Evolutionary conservation across 2,113 vertebrate genomes (phyloP), one percentile per base, ranked within the genome.

Genomic region (Nettapus auritus): DNA sequence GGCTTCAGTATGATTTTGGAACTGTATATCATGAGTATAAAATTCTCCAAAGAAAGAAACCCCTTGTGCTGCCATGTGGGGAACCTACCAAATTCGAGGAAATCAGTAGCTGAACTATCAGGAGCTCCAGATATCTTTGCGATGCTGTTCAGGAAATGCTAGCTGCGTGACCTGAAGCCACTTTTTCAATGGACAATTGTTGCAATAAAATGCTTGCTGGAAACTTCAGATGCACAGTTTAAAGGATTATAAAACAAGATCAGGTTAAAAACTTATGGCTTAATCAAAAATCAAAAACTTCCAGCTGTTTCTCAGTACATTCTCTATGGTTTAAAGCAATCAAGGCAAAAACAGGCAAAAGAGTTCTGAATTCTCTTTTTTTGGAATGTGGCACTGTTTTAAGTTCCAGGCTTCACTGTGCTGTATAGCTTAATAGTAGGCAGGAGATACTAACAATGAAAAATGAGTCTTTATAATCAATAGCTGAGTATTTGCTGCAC

Each of bases 381-480:
- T 67, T 64, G 46, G 3, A 66, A 74, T 6, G 23, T 2, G 9
- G 33, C 20, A 5, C 19, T 60, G 25, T n/a, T 93, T 77, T 74
- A n/a, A 79, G 86, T 67, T 86, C 75, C 46, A 88, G 36, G 22
- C 59, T 76, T 84, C 23, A 56, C 42, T 36, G 38, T 73, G 44
- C 60, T 75, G 29, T 63, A 15, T 9, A 90, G 79, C 23, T 84
- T 75, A 86, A 86, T 18, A 71, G 36, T 8, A 86, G 50, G 55
- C 71, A 88, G 63, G 34, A 93, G 59, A 71, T 71, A 82, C 8
- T 75, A 74, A 75, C 56, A 71, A 84, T 64, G 86, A 94, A 94
- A 97, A 93, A 92, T 55, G 68, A 84, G 56, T 34, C 42, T 38
- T 84, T 60, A 56, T 79, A 86, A 96, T 87, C 81, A 60, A 60